These are phyloP conservation scores for Lates calcarifer DNA, from an alignment of 2,113 vertebrate species.

Conservation along the genomic window DNA sequence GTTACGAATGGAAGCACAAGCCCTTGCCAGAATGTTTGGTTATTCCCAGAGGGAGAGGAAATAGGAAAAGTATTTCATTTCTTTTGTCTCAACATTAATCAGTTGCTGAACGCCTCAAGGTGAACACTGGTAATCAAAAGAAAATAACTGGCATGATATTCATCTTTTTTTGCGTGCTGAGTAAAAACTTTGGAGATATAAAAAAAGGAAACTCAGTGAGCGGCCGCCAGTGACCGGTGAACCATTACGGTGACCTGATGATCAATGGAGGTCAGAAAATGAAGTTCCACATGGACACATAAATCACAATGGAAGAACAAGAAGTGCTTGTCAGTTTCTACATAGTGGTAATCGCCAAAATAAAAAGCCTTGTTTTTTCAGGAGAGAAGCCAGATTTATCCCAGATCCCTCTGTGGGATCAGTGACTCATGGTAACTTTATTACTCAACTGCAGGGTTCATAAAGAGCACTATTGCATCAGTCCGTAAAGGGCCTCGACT, in stretches of 20 bases:
- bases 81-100: conserved; percentile 68
- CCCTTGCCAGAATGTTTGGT: conserved; percentile 29
- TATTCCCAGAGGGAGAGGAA: conserved; percentile 35
- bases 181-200: conserved; percentile 23
- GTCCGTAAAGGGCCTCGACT: conserved; percentile 27
- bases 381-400: conserved; percentile 36
- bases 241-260: conserved; percentile 38
- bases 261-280: conserved; percentile 57
- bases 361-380: conserved; percentile 14
- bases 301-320: conserved; percentile 22
- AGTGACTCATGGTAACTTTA: conserved; percentile 51
- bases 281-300: conserved; percentile 22
- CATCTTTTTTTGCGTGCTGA: conserved; percentile 38
- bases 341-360: not conserved
- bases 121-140: conserved; percentile 67
- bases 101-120: conserved; percentile 60
- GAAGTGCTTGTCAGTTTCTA: conserved; percentile 5
- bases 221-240: not conserved
- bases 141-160: conserved; percentile 44
- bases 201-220: not conserved
- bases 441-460: conserved; percentile 53
- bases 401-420: conserved; percentile 39
- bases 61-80: conserved; percentile 61
- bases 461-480: conserved; percentile 47
- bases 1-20: conserved; percentile 20